These are phyloP conservation scores for Pogonomyrmex californicus DNA, from an alignment of 1,140 invertebrate species.

Conservation along the genomic window DNA sequence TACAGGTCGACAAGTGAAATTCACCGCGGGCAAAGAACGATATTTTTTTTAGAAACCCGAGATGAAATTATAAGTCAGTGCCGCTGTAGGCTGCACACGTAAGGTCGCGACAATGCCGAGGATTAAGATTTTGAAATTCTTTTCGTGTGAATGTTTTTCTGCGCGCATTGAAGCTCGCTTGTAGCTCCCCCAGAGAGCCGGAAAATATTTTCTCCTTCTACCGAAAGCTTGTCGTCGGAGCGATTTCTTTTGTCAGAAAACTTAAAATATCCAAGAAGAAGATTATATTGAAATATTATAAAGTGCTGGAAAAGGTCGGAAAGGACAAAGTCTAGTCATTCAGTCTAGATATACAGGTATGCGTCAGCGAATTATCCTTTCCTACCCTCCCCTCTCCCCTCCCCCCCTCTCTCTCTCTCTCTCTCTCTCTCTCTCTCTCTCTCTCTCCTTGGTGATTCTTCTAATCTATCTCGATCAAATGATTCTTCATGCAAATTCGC, in stretches of 20 bases:
- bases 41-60: not conserved
- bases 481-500: conserved; percentile 34
- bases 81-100: not conserved
- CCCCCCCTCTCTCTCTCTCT: not conserved
- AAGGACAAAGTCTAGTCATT: not conserved
- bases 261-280: not conserved
- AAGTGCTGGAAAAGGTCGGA: not conserved
- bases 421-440: conserved; percentile 1
- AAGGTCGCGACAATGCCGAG: not conserved
- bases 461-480: conserved; percentile 33
- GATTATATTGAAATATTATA: not conserved
- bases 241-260: not conserved
- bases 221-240: not conserved
- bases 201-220: conserved; percentile 14
- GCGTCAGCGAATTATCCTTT: conserved; percentile 29
- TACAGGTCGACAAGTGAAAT: not conserved
- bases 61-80: not conserved
- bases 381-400: not conserved
- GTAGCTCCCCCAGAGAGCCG: not conserved
- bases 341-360: not conserved
- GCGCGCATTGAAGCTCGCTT: not conserved
- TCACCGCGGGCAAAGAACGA: not conserved
- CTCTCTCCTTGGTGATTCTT: not conserved
- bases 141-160: not conserved
- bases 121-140: not conserved